Evolutionary conservation across 2,888 invertebrate species (phyloP).

Genomic region (Philonicus albiceps): DNA sequence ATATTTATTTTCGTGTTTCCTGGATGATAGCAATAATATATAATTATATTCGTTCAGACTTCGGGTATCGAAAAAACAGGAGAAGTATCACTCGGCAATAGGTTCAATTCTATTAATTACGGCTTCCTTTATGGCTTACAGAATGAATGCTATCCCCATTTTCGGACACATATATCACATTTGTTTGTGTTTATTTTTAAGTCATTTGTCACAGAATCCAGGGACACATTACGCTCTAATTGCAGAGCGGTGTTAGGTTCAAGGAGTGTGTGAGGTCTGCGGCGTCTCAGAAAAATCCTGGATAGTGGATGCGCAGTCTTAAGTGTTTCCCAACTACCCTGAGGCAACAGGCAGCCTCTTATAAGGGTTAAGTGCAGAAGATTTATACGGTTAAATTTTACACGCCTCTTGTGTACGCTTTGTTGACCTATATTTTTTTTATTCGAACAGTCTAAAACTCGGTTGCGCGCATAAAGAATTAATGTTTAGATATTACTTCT

Average conservation of each 20-base stretch:
- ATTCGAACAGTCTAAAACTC: neutral
- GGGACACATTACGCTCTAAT: constrained; percentile 9
- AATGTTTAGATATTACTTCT: neutral
- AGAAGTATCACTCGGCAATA: constrained; percentile 29
- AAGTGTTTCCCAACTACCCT: neutral
- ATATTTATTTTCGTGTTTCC: neutral
- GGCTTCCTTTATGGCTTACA: constrained; percentile 12
- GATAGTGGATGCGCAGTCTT: neutral
- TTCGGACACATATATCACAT: constrained; percentile 25
- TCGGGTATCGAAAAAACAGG: neutral
- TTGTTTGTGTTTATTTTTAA: constrained; percentile 33
- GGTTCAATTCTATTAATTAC: constrained; percentile 20
- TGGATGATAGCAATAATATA: neutral
- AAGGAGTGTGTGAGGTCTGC: constrained; percentile 33
- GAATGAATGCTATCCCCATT: constrained; percentile 7
- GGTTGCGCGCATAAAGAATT: neutral
- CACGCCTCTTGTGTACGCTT: neutral
- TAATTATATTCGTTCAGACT: neutral
- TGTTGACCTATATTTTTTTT: neutral
- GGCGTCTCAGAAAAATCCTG: neutral
- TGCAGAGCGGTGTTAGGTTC: constrained; percentile 3
- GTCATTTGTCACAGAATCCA: constrained; percentile 33
- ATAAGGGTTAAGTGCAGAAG: neutral
- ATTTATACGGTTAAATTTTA: neutral
- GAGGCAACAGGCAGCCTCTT: neutral